Percentiles rank a stretch among this genome's conserved stretches.
These are phyloP conservation scores for Gadopsis marmoratus DNA, from an alignment of 2,797 vertebrate species.

Conservation along the genomic window DNA sequence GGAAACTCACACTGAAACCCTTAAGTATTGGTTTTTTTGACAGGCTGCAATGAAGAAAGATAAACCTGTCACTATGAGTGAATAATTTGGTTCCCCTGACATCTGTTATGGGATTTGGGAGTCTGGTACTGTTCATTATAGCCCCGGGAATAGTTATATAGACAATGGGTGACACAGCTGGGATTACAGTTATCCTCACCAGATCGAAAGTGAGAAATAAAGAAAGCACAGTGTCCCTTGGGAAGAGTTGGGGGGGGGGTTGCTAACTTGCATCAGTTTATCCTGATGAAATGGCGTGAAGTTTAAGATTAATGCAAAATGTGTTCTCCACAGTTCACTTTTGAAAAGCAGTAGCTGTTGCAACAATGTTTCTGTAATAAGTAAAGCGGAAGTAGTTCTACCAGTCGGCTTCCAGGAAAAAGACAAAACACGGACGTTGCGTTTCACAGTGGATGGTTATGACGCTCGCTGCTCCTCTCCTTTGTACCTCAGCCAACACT, in stretches of 20 bases:
- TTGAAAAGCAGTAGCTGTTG: slow-evolving; percentile 37
- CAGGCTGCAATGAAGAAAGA: slow-evolving; percentile 74
- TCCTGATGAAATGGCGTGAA: slow-evolving; percentile 41
- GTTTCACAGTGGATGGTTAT: slow-evolving; percentile 43
- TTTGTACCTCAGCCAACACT: slow-evolving; percentile 50
- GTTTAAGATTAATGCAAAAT: slow-evolving; percentile 50
- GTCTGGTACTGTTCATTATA: slow-evolving; percentile 55
- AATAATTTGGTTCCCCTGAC: slow-evolving; percentile 73
- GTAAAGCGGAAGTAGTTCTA: slow-evolving; percentile 34
- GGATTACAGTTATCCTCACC: slow-evolving; percentile 62
- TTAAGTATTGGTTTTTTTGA: slow-evolving; percentile 74
- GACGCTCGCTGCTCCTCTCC: slow-evolving; percentile 23
- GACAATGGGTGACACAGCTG: slow-evolving; percentile 58
- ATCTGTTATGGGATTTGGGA: slow-evolving; percentile 67
- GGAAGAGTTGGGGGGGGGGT: slow-evolving; percentile 26
- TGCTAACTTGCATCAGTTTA: slow-evolving; percentile 44
- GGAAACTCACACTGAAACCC: slow-evolving; percentile 55
- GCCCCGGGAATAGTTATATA: slow-evolving; percentile 60
- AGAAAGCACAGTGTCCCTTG: slow-evolving; percentile 39
- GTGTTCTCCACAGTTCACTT: slow-evolving; percentile 42
- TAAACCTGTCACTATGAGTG: slow-evolving; percentile 80
- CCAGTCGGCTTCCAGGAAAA: slow-evolving; percentile 2
- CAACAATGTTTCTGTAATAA: slow-evolving; percentile 46
- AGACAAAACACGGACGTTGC: slow-evolving; percentile 29
- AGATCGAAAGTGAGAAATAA: slow-evolving; percentile 66